Conservation (phyloP, 2,888 invertebrate genomes). For the Nephrocerus scutellatus region DNA sequence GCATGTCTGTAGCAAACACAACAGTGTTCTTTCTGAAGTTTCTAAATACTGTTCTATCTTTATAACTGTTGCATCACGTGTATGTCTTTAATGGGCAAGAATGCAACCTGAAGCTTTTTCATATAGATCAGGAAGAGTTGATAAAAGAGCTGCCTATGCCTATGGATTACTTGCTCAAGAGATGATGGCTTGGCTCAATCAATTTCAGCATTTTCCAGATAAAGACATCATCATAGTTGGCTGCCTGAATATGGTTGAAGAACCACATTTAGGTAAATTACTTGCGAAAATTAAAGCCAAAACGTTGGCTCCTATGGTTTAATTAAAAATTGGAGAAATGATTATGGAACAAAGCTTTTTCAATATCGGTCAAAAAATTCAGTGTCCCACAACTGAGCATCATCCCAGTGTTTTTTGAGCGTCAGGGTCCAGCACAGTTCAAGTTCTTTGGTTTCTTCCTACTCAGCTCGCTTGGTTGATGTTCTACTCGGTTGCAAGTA, state of each 20-base stretch:
- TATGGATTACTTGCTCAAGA: slow-evolving; percentile 3
- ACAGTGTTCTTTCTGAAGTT: slow-evolving; percentile 1
- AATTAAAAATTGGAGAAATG: neutral
- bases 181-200: slow-evolving; percentile 5
- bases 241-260: slow-evolving; percentile 4
- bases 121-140: neutral
- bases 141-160: slow-evolving; percentile 2
- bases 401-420: too few species aligned
- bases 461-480: too few species aligned
- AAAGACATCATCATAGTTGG: slow-evolving; percentile 5
- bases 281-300: slow-evolving; percentile 2
- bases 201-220: slow-evolving; percentile 1
- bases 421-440: too few species aligned
- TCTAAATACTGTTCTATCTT: slow-evolving; percentile 3
- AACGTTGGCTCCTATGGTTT: neutral
- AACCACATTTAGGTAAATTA: slow-evolving; percentile 1
- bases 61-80: slow-evolving; percentile 3
- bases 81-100: slow-evolving; percentile 4
- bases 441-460: too few species aligned
- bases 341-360: neutral
- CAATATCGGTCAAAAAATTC: neutral
- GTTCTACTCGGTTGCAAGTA: too few species aligned
- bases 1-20: slow-evolving; percentile 2
- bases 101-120: slow-evolving; percentile 5
- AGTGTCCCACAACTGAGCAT: too few species aligned